A percentile compares a stretch with the other conserved stretches of the same genome.
Conservation (phyloP, 2,113 vertebrate species). For the Lucifuga dentata region DNA sequence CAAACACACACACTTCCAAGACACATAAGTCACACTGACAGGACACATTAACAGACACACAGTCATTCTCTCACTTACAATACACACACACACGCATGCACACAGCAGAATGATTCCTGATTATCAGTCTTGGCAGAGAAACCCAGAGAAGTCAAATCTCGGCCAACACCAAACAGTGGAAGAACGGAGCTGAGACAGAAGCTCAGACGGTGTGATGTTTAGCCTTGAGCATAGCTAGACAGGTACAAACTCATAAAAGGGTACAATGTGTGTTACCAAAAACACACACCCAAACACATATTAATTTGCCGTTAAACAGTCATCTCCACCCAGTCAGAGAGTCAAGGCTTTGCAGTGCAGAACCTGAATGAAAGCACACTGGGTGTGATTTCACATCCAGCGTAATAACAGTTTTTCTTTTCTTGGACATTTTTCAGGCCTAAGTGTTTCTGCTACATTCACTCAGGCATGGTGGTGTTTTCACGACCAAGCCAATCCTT, state of each 20-base stretch:
- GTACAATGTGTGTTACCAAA: background rate
- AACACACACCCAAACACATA: background rate
- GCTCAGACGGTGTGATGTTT: slow-evolving; percentile 21
- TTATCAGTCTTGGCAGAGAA: slow-evolving; percentile 20
- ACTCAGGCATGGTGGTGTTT: no score
- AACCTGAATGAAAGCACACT: no score
- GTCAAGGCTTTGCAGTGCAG: no score
- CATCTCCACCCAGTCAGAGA: no score
- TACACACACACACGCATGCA: slow-evolving; percentile 6
- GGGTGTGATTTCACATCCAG: no score
- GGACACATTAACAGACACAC: slow-evolving; percentile 1
- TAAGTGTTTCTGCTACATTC: no score
- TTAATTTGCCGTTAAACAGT: no score
- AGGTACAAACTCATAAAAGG: slow-evolving; percentile 1
- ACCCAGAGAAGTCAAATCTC: slow-evolving; percentile 30
- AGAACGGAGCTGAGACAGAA: slow-evolving; percentile 4
- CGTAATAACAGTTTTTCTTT: no score
- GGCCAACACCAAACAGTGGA: slow-evolving; percentile 41
- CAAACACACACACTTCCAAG: no score
- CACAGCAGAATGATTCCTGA: slow-evolving; percentile 30
- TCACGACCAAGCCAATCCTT: no score
- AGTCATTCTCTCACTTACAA: background rate
- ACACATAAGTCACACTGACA: background rate
- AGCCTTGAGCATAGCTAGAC: background rate
- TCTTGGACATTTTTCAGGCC: no score